These are phyloP conservation scores for Lordiphosa mommai DNA, from an alignment of 1,140 invertebrate genomes.

Conservation along the genomic window DNA sequence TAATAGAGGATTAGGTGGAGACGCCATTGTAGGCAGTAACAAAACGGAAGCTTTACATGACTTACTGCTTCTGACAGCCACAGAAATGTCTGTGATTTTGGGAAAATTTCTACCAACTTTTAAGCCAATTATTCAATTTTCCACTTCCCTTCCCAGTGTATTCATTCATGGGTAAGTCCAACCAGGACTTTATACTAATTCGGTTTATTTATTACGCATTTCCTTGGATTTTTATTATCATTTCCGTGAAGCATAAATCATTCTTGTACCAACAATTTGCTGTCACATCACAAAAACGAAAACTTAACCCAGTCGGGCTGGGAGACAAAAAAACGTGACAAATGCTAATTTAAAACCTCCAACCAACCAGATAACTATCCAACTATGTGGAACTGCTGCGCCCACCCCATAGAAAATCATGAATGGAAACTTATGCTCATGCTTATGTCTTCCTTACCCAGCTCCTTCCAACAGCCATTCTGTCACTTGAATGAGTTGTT, in stretches of 20 bases:
- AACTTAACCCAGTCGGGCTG: slow-evolving; percentile 39
- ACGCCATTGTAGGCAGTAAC: slow-evolving; percentile 30
- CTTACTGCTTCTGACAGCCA: not conserved
- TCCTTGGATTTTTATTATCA: slow-evolving; percentile 75
- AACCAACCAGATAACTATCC: slow-evolving; percentile 30
- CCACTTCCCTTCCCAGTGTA: slow-evolving; percentile 14
- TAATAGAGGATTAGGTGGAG: slow-evolving; percentile 61
- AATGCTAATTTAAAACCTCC: slow-evolving; percentile 78
- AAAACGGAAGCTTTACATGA: slow-evolving; percentile 28
- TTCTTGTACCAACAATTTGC: slow-evolving; percentile 33
- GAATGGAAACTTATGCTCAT: slow-evolving; percentile 68
- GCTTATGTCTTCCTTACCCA: slow-evolving; percentile 21
- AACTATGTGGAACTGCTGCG: slow-evolving; percentile 19
- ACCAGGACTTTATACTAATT: slow-evolving; percentile 51
- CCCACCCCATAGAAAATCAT: slow-evolving; percentile 42
- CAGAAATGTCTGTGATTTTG: too few relatives aligned
- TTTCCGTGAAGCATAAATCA: slow-evolving; percentile 72
- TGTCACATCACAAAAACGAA: slow-evolving; percentile 53
- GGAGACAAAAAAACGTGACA: slow-evolving; percentile 66
- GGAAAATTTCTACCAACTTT: not conserved
- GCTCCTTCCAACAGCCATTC: slow-evolving; percentile 16
- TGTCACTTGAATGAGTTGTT: slow-evolving; percentile 73
- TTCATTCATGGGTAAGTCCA: slow-evolving; percentile 42
- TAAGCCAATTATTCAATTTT: not conserved
- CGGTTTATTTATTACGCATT: slow-evolving; percentile 74